Conservation (phyloP, 1,140 invertebrate genomes). For the Grapholita molesta region DNA sequence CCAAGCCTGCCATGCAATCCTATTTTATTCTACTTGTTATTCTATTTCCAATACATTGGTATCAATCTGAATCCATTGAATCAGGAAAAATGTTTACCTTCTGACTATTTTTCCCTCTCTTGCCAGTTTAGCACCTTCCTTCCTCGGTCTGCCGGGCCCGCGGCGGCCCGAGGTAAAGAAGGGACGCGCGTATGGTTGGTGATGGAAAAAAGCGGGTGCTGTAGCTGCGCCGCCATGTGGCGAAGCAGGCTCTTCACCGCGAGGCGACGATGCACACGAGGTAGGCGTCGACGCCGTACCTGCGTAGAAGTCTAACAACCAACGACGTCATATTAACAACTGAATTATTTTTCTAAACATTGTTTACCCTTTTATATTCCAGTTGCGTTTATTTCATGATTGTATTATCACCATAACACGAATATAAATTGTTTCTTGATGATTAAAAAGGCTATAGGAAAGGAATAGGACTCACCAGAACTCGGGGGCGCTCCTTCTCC, state of each 20-base stretch:
- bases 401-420: too few relatives aligned
- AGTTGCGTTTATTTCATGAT: too few relatives aligned
- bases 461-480: slow-evolving; percentile 53
- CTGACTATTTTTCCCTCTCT: slow-evolving; percentile 69
- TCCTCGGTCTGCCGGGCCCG: slow-evolving; percentile 84
- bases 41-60: too few relatives aligned
- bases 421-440: background rate
- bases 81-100: slow-evolving; percentile 40
- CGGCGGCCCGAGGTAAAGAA: slow-evolving; percentile 80
- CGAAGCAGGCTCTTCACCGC: slow-evolving; percentile 75
- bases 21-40: too few relatives aligned
- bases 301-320: slow-evolving; percentile 60
- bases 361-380: too few relatives aligned
- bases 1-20: too few relatives aligned
- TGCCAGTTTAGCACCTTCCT: slow-evolving; percentile 80
- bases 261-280: slow-evolving; percentile 77
- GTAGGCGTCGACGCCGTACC: slow-evolving; percentile 79
- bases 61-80: background rate
- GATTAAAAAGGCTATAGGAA: background rate
- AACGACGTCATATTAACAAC: background rate
- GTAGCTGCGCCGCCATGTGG: slow-evolving; percentile 54
- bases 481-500: slow-evolving; percentile 68
- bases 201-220: slow-evolving; percentile 59
- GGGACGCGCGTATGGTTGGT: slow-evolving; percentile 58
- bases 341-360: too few relatives aligned